Conservation (phyloP, 2,113 vertebrate genomes). For the Labeo catla region DNA sequence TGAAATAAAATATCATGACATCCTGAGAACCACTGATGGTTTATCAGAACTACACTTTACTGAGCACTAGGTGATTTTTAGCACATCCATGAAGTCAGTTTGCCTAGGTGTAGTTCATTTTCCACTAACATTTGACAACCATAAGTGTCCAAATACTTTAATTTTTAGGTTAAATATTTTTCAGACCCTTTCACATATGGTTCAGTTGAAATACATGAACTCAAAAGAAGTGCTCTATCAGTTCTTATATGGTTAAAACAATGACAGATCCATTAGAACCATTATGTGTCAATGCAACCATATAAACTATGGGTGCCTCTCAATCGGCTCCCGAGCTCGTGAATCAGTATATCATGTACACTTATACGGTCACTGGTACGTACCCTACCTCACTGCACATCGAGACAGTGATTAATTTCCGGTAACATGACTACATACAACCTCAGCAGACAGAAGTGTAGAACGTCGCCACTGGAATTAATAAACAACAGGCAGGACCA, state of each 20-base stretch:
- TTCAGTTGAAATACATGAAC: background rate
- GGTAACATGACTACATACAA: no score
- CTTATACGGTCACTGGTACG: no score
- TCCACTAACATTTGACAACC: background rate
- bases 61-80: background rate
- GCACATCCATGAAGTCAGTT: background rate
- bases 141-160: background rate
- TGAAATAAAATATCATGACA: background rate
- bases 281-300: background rate
- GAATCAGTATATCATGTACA: no score
- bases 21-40: background rate
- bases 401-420: no score
- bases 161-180: background rate
- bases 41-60: background rate
- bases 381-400: no score
- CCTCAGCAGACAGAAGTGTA: no score
- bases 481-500: no score
- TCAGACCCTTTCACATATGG: background rate
- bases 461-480: no score
- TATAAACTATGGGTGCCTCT: background rate
- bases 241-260: background rate
- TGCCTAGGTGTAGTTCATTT: background rate
- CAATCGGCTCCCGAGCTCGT: no score
- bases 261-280: background rate
- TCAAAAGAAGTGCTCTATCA: background rate